Evolutionary conservation across 2,113 vertebrate species (phyloP).

Genomic region (Caranx ignobilis): DNA sequence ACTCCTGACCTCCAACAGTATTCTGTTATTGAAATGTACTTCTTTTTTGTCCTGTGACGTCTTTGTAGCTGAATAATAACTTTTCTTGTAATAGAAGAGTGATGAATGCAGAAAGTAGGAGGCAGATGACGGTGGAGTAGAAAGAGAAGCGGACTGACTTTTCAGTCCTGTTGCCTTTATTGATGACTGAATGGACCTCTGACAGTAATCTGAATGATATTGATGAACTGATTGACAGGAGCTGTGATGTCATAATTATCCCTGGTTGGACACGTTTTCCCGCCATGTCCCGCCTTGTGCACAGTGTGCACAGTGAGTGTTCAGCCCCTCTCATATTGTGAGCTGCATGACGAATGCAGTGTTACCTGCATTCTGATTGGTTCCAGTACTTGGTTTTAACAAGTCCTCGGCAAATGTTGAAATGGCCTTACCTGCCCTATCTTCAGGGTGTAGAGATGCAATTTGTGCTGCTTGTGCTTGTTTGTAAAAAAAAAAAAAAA

Average conservation of each 20-base stretch:
- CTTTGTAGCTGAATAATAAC: conserved; percentile 51
- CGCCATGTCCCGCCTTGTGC: conserved; percentile 55
- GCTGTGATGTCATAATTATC: conserved; percentile 63
- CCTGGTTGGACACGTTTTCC: conserved; percentile 27
- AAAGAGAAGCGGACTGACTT: conserved; percentile 28
- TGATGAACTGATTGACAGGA: conserved; percentile 66
- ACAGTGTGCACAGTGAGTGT: conserved; percentile 68
- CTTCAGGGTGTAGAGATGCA: conserved; percentile 49
- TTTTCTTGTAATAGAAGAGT: conserved; percentile 44
- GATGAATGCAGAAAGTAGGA: conserved; percentile 33
- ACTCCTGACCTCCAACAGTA: conserved; percentile 76
- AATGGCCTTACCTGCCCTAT: conserved; percentile 63
- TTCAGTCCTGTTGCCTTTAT: conserved; percentile 50
- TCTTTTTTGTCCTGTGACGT: conserved; percentile 52
- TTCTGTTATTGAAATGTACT: conserved; percentile 53
- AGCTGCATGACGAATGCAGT: conserved; percentile 83
- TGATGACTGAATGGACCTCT: conserved; percentile 66
- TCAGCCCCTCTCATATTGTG: conserved; percentile 70
- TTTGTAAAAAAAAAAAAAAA: background rate
- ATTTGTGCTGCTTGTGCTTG: conserved; percentile 26
- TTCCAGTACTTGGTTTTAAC: conserved; percentile 82
- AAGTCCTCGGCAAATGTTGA: conserved; percentile 69
- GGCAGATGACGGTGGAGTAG: conserved; percentile 6
- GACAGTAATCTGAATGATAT: conserved; percentile 73
- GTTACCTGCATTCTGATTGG: conserved; percentile 80